These are phyloP conservation scores for Porites lutea DNA, from an alignment of 64 coral and sea anemone genomes.

Conservation along the genomic window DNA sequence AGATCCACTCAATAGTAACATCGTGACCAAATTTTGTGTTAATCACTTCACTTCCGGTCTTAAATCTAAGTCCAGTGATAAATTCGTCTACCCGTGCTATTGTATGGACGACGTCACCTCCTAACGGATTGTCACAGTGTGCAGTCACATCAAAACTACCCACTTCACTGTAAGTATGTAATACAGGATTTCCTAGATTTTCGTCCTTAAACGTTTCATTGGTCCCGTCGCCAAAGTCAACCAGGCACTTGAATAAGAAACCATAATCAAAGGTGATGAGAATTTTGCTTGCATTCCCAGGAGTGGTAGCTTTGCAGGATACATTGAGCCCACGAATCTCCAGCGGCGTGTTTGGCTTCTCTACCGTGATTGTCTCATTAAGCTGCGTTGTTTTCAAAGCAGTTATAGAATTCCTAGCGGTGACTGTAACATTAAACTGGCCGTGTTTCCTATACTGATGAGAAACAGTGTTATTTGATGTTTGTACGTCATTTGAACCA, in stretches of 20 bases:
- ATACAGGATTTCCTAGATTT: constrained; percentile 28
- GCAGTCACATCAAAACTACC: constrained; percentile 45
- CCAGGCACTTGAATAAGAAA: constrained; percentile 44
- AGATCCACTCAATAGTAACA: constrained; percentile 58
- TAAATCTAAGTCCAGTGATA: constrained; percentile 71
- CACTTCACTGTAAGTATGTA: constrained; percentile 34
- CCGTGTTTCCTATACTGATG: constrained; percentile 60
- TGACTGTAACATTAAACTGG: constrained; percentile 26
- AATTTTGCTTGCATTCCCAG: constrained; percentile 55
- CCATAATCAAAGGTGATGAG: constrained; percentile 61
- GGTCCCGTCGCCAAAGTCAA: constrained; percentile 57
- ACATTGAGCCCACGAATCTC: constrained; percentile 57
- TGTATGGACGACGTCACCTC: background rate
- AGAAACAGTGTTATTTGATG: background rate
- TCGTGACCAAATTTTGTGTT: constrained; percentile 46
- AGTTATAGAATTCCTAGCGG: constrained; percentile 45
- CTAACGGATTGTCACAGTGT: constrained; percentile 46
- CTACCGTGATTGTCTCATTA: constrained; percentile 29
- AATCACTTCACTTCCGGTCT: background rate
- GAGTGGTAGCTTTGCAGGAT: constrained; percentile 56
- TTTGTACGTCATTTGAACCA: constrained; percentile 13
- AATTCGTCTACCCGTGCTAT: constrained; percentile 58
- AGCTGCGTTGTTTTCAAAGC: background rate
- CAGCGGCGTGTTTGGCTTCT: constrained; percentile 15
- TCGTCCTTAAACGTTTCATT: background rate